Evolutionary conservation across 2,888 invertebrate genomes (phyloP), one percentile per base, ranked within the genome.

Genomic region (Bugula neritina): DNA sequence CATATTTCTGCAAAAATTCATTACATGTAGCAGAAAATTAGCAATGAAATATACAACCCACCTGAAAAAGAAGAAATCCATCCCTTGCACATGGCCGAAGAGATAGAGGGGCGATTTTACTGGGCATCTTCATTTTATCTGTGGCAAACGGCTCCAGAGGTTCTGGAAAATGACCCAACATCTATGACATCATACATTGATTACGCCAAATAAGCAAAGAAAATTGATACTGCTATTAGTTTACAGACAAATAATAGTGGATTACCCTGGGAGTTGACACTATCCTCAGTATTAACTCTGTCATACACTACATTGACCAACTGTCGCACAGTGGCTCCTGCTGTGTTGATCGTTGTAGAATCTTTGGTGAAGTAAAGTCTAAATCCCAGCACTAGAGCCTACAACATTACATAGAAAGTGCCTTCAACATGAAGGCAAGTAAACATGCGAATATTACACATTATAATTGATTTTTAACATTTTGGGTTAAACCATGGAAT

Each of bases 251-350:
- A 35, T 23, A 69, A 72, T 74, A 57, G 57, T 25, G 57, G 23
- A n/a, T 10, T 74, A 82, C 83, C 82, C 77, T 78, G 76, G 29
- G 76, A 75, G 1, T 77, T 75, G n/a, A 79, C 75, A 43, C 77
- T 79, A 73, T 84, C 83, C 74, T 85, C 84, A 2, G 79, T 79
- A 3, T 84, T 76, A n/a, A 86, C 86, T 63, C 87, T 76, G 75
- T 87, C 87, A 79, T 86, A 86, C 57, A 87, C 85, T 72, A 94
- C 87, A 29, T 94, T 93, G 29, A 97, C 94, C 35, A 98, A 87
- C 82, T 99, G 98, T 29, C 98, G 87, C 34, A 99, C 94, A 0
- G 97, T 97, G 43, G 99, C 99, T 0, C 97, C 96, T 5, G 98
- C 98, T 17, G 98, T 96, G 84, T 97, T 98, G 71, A 93, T 92